Evolutionary conservation across 2,113 vertebrate species (phyloP), one percentile per base, ranked within the genome.

Genomic region (Paratilapia polleni): DNA sequence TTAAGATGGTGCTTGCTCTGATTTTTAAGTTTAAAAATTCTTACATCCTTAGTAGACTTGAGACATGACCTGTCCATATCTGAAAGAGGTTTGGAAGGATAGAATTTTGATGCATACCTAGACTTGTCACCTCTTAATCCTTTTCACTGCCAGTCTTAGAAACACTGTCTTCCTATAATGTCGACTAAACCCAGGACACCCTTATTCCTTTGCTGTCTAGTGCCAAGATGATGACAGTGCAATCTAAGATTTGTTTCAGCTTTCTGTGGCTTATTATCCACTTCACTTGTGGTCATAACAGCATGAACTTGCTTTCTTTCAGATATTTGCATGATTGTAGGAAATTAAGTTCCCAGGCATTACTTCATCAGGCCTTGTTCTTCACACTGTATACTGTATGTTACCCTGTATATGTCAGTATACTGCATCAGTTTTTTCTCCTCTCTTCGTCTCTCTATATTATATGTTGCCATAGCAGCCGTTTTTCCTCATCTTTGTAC

Each of bases 391-490:
- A 31, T 31, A n/a, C n/a, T n/a, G n/a, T n/a, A 31, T 31, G 28
- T 31, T 8, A 31, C 2, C 17, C 17, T 61, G 19, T 59, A 36
- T 43, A 49, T 78, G 8, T 57, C 2, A 2, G 26, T 57, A 12
- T 34, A 10, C 57, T 19, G 54, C 38, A 19, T 78, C 13, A 56
- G n/a, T 60, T 76, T 56, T 77, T 19, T 63, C 12, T 22, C 2
- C 12, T 4, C 4, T 41, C 15, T 62, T 59, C 62, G 31, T 47
- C 57, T 70, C 14, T 60, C 14, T 81, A 11, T 63, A 58, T 78
- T 26, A 52, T 54, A 84, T 78, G 86, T 83, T 89, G 60, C 84
- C 75, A 84, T 87, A 52, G 75, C 63, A 86, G 78, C 87, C 68
- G 6, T 22, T 73, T 28, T 26, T 11, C 36, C 4, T 61, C 22